Evolutionary conservation across 2,888 invertebrate genomes (phyloP), one percentile per base, ranked within the genome.

Genomic region (Coremacera marginata): DNA sequence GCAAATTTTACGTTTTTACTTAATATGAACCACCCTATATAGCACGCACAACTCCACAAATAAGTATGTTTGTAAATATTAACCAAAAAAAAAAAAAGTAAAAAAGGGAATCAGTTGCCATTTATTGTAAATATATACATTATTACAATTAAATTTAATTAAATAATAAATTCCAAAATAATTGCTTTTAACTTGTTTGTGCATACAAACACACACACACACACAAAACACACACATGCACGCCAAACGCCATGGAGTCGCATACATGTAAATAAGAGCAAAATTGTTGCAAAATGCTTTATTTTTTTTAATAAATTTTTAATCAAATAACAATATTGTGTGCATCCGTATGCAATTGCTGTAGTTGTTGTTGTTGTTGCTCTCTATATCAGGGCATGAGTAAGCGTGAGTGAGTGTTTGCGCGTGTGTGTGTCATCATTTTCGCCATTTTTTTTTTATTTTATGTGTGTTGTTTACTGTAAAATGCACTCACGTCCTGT

Each of bases 121-220:
- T 68, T 75, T 68, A 57, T 51, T 27, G 60, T 34, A 79, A 81
- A 83, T 83, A 83, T 83, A 81, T 83, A 82, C 82, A 86, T 86
- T 85, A 86, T 83, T 84, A 84, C 84, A 86, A 85, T 87, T 87
- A 86, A 86, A 86, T 85, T 87, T 84, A 85, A 86, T 86, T 86
- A 85, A 86, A 86, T 86, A 86, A 86, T 86, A 86, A 86, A 86
- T 86, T 86, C 82, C 81, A 83, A 86, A 85, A 86, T 86, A 86
- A 86, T 86, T 86, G 83, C 86, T 86, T 85, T 83, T 81, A 82
- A 86, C 85, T 83, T 71, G 67, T 75, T 74, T 82, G 83, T 83
- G 84, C 84, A 82, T 84, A 85, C 82, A 86, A 83, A 81, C 80
- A 34, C 31, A 77, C 57, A 27, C 70, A 44, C 72, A 44, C 57